These are phyloP conservation scores for Anguilla rostrata DNA, from an alignment of 2,113 vertebrate species.

Conservation along the genomic window DNA sequence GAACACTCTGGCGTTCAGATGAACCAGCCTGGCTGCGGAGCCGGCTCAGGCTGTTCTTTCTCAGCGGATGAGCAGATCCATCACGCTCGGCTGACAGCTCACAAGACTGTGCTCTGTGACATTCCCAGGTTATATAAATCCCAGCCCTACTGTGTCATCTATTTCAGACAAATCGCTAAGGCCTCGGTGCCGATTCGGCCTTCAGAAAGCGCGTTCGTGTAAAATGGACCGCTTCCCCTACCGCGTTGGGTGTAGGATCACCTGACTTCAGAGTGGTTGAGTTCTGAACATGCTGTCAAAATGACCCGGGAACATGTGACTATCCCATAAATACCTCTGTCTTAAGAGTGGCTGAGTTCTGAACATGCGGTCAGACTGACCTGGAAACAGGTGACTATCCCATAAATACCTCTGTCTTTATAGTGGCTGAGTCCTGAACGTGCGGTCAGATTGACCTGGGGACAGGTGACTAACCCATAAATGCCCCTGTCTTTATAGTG, in stretches of 20 bases:
- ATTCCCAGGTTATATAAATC: neutral
- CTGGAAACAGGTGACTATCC: too few species aligned
- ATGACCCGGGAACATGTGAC: neutral
- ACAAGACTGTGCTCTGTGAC: neutral
- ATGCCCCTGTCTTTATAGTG: too few species aligned
- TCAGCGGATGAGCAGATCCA: neutral
- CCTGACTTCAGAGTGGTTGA: too few species aligned
- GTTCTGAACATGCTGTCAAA: too few species aligned
- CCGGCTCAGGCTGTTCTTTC: neutral
- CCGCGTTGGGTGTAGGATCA: neutral
- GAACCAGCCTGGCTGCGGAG: neutral
- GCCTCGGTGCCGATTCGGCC: neutral
- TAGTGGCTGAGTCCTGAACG: too few species aligned
- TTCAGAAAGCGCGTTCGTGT: neutral
- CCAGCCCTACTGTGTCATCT: neutral
- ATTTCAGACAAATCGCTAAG: neutral
- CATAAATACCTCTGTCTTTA: too few species aligned
- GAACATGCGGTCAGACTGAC: too few species aligned
- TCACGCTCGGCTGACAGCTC: neutral
- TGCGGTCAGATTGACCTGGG: too few species aligned
- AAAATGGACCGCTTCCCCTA: neutral
- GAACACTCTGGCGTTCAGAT: neutral
- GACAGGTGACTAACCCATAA: too few species aligned
- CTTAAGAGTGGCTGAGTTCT: too few species aligned
- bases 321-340: neutral